These are phyloP conservation scores for Drosophila conformis DNA, from an alignment of 2,888 invertebrate genomes.

Conservation along the genomic window DNA sequence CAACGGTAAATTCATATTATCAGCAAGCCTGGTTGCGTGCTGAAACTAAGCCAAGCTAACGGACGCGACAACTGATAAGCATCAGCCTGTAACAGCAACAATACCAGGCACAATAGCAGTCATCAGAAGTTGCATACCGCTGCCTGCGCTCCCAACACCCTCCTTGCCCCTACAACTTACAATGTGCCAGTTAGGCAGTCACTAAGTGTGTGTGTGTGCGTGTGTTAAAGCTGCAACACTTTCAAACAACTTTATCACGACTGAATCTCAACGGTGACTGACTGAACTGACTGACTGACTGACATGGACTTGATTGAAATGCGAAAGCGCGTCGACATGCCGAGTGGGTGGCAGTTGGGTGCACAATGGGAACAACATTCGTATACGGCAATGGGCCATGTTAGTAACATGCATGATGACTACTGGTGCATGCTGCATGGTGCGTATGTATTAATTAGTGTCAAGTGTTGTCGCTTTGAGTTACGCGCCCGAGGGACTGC, in stretches of 20 bases:
- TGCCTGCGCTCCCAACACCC: not conserved
- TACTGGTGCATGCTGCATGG: constrained; percentile 17
- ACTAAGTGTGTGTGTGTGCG: constrained; percentile 33
- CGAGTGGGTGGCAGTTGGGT: constrained; percentile 67
- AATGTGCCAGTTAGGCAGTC: constrained; percentile 71
- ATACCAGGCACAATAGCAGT: constrained; percentile 59
- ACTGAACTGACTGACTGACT: constrained; percentile 41
- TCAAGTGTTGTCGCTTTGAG: constrained; percentile 82
- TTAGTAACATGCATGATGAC: not conserved
- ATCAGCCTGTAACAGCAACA: constrained; percentile 39
- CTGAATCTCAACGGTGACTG: constrained; percentile 68
- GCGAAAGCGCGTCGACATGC: constrained; percentile 73
- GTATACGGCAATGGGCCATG: constrained; percentile 17
- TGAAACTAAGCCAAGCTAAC: constrained; percentile 65
- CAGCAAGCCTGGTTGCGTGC: constrained; percentile 62
- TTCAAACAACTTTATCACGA: constrained; percentile 79
- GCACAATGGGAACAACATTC: constrained; percentile 2
- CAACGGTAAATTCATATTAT: constrained; percentile 68
- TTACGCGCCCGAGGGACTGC: constrained; percentile 79
- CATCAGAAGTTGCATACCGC: constrained; percentile 14
- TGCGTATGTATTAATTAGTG: constrained; percentile 82
- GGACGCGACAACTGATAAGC: constrained; percentile 76
- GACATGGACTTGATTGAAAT: constrained; percentile 78
- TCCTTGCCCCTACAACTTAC: not conserved
- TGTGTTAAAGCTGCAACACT: constrained; percentile 65